These are phyloP conservation scores for Tauraco erythrolophus DNA, from an alignment of 2,113 vertebrate genomes.

Conservation along the genomic window DNA sequence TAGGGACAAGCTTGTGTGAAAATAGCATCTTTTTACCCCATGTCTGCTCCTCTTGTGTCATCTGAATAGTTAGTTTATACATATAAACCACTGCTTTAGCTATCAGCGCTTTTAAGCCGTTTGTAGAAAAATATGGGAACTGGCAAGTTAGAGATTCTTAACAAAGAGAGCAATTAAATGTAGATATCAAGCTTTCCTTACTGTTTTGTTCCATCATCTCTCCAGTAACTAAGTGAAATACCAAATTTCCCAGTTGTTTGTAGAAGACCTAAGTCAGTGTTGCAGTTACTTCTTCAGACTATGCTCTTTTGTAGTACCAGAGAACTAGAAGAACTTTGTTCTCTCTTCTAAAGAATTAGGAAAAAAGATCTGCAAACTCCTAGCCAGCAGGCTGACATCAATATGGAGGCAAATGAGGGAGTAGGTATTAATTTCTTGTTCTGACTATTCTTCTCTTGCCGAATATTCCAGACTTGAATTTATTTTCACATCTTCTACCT, in stretches of 20 bases:
- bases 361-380: not conserved
- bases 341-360: not conserved
- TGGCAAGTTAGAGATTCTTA: not conserved
- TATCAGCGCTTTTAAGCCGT: not conserved
- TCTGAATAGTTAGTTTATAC: not conserved
- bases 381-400: not conserved
- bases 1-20: not conserved
- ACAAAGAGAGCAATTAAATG: not conserved
- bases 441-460: not conserved
- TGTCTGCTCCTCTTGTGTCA: not conserved
- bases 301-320: not conserved
- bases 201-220: not conserved
- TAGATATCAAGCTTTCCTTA: not conserved
- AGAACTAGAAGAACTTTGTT: not conserved
- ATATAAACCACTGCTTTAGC: not conserved
- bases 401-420: not conserved
- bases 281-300: not conserved
- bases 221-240: not conserved
- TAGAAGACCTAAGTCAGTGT: not conserved
- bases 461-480: not conserved
- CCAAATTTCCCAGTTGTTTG: not conserved
- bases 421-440: not conserved
- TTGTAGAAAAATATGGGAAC: not conserved
- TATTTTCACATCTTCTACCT: rapidly evolving
- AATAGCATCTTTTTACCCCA: not conserved